Evolutionary conservation across 2,797 vertebrate species (phyloP), one percentile per base, ranked within the genome.

Genomic region (Lophius americanus): DNA sequence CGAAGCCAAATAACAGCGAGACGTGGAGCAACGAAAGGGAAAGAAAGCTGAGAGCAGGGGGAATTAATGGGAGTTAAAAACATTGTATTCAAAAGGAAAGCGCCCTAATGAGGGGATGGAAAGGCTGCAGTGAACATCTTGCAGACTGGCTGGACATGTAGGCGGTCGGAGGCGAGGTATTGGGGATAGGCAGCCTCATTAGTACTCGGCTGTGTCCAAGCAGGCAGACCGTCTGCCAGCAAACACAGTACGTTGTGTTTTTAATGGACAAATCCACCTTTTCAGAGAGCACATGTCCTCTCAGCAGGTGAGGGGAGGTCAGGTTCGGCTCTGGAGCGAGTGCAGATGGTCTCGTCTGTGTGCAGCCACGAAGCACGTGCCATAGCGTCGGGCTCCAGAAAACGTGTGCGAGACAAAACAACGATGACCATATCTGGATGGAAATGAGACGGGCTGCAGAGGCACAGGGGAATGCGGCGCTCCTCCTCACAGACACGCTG

Each of bases 141-240:
- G 74, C 3, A 7, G 50, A 70, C 70, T 72, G 65, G 67, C 73
- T 85, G 70, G 51, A 58, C 64, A 68, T 78, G 86, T 71, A 63
- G 79, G 76, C 83, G 84, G 75, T 68, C 52, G 50, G 63, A 51
- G 61, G 61, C 54, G 48, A 66, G 53, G 42, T 46, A 37, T 46
- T n/a, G 43, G 10, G 43, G 43, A 84, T 79, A 78, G 78, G 82
- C 70, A 83, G 85, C 81, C 90, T 91, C 90, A 91, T 92, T 92
- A 91, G 85, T 76, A 85, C 73, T 81, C 75, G 76, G 79, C 69
- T 86, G 80, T 73, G 79, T 88, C 72, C 78, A 88, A 77, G 79
- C 76, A 74, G 70, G 66, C 63, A 61, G 72, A 78, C 57, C 5
- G 61, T 68, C 77, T 82, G 82, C 81, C 85, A 88, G 81, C 69